A percentile compares a stretch with the other conserved stretches of the same genome.
Evolutionary conservation across 2,797 vertebrate genomes (phyloP).

Genomic region (Apogon talboti): DNA sequence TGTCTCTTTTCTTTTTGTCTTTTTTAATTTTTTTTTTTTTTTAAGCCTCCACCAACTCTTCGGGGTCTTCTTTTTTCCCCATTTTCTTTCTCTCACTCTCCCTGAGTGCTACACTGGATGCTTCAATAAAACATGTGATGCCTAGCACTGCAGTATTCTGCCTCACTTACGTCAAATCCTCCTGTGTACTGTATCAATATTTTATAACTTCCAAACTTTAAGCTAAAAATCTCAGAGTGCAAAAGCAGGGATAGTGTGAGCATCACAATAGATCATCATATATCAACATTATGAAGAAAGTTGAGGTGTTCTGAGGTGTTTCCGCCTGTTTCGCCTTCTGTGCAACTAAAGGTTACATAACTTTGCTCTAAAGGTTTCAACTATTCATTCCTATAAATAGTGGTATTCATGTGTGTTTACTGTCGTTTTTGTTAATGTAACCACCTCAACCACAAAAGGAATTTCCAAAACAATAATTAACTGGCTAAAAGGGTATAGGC

Average conservation of each 20-base stretch:
- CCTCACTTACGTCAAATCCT: conserved; percentile 74
- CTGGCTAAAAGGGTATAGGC: not conserved
- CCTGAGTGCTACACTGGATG: conserved; percentile 73
- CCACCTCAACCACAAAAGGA: too few species aligned
- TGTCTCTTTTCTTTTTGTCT: conserved; percentile 15
- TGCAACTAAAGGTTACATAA: conserved; percentile 14
- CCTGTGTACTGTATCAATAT: conserved; percentile 79
- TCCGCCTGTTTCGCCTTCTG: not conserved
- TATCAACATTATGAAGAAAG: conserved; percentile 30
- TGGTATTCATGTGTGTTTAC: conserved; percentile 3
- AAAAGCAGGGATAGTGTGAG: conserved; percentile 30
- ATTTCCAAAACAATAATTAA: too few species aligned
- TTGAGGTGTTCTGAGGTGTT: not conserved
- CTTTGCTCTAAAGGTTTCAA: conserved; percentile 2
- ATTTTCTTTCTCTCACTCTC: conserved; percentile 60
- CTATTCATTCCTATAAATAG: conserved; percentile 4
- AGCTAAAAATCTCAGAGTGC: conserved; percentile 63
- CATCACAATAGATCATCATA: conserved; percentile 53
- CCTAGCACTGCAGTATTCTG: conserved; percentile 76
- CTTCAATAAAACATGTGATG: conserved; percentile 84
- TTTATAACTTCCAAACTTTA: conserved; percentile 78
- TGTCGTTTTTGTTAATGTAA: too few species aligned
- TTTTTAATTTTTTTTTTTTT: conserved; percentile 41
- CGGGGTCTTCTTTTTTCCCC: conserved; percentile 15
- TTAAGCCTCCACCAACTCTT: conserved; percentile 42